Percentiles rank a stretch among this genome's conserved stretches.
Conservation (phyloP, 2,113 vertebrate species). For the Oncorhynchus mykiss region DNA sequence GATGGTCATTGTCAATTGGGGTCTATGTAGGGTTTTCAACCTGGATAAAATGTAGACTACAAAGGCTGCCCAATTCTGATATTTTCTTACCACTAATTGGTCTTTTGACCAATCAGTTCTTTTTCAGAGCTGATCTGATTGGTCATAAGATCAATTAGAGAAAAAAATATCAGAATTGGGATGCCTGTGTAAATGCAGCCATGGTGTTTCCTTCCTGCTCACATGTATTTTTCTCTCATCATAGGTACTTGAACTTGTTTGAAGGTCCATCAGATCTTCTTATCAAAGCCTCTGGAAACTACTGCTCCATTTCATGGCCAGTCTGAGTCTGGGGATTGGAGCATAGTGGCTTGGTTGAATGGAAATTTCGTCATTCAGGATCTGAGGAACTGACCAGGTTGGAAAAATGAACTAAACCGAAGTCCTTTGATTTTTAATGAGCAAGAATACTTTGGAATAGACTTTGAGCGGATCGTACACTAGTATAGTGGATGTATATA, state of each 20-base stretch:
- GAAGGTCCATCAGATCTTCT: conserved; percentile 46
- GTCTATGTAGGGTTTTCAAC: not conserved
- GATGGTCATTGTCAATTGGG: too few species aligned
- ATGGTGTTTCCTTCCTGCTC: not conserved
- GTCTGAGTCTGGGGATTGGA: conserved; percentile 4
- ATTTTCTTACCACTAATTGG: too few species aligned
- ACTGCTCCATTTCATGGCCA: conserved; percentile 20
- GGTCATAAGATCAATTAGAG: too few species aligned
- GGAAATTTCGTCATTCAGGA: conserved; percentile 15
- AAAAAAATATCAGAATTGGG: too few species aligned
- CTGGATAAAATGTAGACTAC: too few species aligned
- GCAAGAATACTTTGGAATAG: conserved; percentile 32
- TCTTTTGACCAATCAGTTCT: too few species aligned
- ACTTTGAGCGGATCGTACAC: conserved; percentile 38
- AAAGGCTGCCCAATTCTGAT: too few species aligned
- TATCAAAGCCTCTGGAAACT: conserved; percentile 1
- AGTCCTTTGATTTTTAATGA: conserved; percentile 50
- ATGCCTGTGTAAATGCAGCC: too few species aligned
- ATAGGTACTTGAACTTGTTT: conserved; percentile 94
- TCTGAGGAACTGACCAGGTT: not conserved
- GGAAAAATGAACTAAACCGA: conserved; percentile 33
- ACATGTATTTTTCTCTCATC: not conserved
- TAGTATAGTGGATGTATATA: conserved; percentile 31
- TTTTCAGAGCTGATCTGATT: too few species aligned
- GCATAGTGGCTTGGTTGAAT: not conserved